phyloP scores from a whole-genome alignment of 2,113 vertebrate genomes.

The Tyrannus savana region DNA sequence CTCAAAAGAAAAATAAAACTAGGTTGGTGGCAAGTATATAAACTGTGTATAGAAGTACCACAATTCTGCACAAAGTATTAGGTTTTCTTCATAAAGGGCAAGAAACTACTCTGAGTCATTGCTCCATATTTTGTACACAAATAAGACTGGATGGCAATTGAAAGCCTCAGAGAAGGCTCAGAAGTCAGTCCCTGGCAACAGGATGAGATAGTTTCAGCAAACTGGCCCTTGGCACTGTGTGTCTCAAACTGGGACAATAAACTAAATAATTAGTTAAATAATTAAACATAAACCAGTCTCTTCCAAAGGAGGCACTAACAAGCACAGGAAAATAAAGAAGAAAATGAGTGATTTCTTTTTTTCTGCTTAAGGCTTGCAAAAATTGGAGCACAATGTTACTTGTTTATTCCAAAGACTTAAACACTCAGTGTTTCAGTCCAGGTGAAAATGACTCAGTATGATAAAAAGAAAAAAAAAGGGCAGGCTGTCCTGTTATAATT shows the following conservation, averaged over 20 bases:
- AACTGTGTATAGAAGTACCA: constrained; percentile 19
- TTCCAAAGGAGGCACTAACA: constrained; percentile 5
- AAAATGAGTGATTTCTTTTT: background rate
- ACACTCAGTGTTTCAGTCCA: constrained; percentile 28
- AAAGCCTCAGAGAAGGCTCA: constrained; percentile 19
- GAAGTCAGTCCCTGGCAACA: background rate
- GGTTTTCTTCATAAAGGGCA: constrained; percentile 38
- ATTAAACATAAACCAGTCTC: background rate
- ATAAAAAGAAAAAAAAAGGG: constrained; percentile 4
- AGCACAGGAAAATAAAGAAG: background rate
- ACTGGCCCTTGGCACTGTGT: background rate
- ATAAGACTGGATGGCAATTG: constrained; percentile 13
- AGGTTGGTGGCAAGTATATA: constrained; percentile 21
- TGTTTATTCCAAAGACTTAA: constrained; percentile 57
- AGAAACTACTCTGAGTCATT: constrained; percentile 52
- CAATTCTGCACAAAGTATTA: constrained; percentile 26
- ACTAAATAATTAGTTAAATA: background rate
- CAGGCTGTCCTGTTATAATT: constrained; percentile 43
- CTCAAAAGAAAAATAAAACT: constrained; percentile 41
- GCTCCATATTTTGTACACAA: constrained; percentile 31
- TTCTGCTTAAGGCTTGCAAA: background rate
- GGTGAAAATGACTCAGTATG: constrained; percentile 65
- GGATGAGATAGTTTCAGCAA: background rate
- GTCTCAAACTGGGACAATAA: background rate
- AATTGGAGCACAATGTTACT: background rate